Percentiles rank a stretch among this genome's conserved stretches.
These are phyloP conservation scores for Lanistes nyassanus DNA, from an alignment of 1,140 invertebrate genomes.

Conservation along the genomic window DNA sequence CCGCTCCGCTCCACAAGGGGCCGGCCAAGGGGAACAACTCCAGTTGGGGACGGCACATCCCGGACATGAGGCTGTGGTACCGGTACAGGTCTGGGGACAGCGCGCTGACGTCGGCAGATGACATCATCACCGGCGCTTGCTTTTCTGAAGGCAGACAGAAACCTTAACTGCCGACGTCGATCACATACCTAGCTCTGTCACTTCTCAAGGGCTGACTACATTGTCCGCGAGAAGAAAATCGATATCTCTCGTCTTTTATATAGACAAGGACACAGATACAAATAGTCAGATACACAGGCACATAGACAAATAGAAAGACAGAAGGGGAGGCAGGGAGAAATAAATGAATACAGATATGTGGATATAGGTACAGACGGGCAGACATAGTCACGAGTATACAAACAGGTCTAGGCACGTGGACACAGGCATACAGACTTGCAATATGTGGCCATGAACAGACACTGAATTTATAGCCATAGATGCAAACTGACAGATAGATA, in stretches of 20 bases:
- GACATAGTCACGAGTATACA: not conserved
- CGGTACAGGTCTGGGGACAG: slow-evolving; percentile 11
- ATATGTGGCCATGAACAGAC: not conserved
- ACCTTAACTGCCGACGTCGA: not conserved
- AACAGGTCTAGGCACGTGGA: not conserved
- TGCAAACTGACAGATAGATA: slow-evolving; percentile 3
- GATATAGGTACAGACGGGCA: not conserved
- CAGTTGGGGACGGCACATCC: not conserved
- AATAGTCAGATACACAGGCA: not conserved
- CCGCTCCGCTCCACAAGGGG: not conserved
- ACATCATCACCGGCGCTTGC: not conserved
- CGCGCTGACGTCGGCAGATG: not conserved
- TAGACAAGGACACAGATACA: not conserved
- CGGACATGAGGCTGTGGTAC: not conserved
- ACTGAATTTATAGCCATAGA: slow-evolving; percentile 2
- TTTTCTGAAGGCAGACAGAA: not conserved
- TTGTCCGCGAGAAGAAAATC: not conserved
- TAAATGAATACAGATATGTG: not conserved
- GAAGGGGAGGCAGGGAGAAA: not conserved
- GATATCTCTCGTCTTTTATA: not conserved
- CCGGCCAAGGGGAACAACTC: not conserved
- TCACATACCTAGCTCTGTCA: not conserved
- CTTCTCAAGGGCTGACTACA: no score
- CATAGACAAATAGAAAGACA: not conserved
- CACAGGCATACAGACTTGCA: not conserved